Evolutionary conservation across 2,888 invertebrate genomes (phyloP), one percentile per base, ranked within the genome.

Genomic region (Cephus pygmeus): DNA sequence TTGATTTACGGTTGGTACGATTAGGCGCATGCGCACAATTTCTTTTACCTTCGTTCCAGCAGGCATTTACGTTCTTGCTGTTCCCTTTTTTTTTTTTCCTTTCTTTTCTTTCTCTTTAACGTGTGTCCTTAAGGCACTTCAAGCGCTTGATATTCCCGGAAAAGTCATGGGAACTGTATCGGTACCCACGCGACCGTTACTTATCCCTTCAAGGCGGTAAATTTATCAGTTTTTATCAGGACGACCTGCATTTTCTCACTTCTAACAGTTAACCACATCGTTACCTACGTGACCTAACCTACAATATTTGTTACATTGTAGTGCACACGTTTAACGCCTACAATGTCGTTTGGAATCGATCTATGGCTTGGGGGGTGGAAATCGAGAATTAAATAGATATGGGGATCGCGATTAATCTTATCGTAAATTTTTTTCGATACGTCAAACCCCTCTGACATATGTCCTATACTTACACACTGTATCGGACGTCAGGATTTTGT

Each of bases 131-230:
- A 56, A 23, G 56, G 56, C 56, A 56, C 56, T 56, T 56, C 56
- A 23, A 23, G 56, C 23, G 56, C 23, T 23, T 56, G 56, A 56
- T 56, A 71, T 31, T 33, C 34, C 31, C 71, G 34, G 71, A 30
- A 71, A 71, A 71, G 33, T 71, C 71, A 34, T 31, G 12, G 71
- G 31, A 71, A 33, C 71, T 34, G 12, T 71, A 71, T 71, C 71
- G 71, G 31, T 31, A 34, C 6, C 71, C 71, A 71, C 71, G 74
- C 74, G 74, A 36, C 74, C 74, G 23, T 74, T 74, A 74, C 74
- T 74, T 74, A 74, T 23, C 33, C 36, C 71, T 33, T 33, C 33
- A 34, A 71, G 71, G 33, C 71, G 71, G 71, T 34, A 71, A 71
- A 71, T 71, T 71, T 71, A 71, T 71, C 71, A 34, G 71, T 34